Percentiles rank a stretch among this genome's conserved stretches.
Conservation (phyloP, 2,113 vertebrate species). For the Malurus elegans region DNA sequence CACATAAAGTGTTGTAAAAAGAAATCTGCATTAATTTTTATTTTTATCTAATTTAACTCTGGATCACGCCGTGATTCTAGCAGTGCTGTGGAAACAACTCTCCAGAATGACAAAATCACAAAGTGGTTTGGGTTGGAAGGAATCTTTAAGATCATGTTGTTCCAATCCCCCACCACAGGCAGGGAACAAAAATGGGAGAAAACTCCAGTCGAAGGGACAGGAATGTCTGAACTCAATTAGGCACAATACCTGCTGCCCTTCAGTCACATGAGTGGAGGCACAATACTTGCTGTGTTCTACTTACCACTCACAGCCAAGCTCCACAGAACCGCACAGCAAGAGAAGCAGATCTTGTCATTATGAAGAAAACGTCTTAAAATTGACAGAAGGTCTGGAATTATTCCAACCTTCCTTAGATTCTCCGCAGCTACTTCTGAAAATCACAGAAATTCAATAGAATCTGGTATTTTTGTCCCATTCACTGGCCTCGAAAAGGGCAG, state of each 20-base stretch:
- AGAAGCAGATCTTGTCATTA: constrained; percentile 53
- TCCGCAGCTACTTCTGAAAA: constrained; percentile 19
- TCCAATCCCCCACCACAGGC: not conserved
- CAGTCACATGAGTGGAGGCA: not conserved
- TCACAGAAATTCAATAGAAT: not conserved
- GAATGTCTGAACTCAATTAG: not conserved
- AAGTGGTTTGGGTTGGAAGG: not conserved
- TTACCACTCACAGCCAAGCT: constrained; percentile 69
- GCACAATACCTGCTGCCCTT: not conserved
- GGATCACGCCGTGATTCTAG: not conserved
- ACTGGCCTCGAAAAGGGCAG: not conserved
- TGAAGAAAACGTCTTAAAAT: constrained; percentile 23
- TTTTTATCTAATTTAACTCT: not conserved
- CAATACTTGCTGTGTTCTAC: constrained; percentile 5
- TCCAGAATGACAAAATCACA: not conserved
- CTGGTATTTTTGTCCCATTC: not conserved
- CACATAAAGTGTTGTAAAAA: not conserved
- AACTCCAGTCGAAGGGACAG: not conserved
- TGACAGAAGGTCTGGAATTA: constrained; percentile 58
- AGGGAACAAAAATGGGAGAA: not conserved
- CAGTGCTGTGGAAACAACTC: not conserved
- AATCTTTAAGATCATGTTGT: not conserved
- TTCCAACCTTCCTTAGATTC: constrained; percentile 34
- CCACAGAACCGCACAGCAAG: constrained; percentile 71
- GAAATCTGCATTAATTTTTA: not conserved